These are phyloP conservation scores for Orthosia gothica DNA, from an alignment of 2,888 invertebrate genomes.

Conservation along the genomic window DNA sequence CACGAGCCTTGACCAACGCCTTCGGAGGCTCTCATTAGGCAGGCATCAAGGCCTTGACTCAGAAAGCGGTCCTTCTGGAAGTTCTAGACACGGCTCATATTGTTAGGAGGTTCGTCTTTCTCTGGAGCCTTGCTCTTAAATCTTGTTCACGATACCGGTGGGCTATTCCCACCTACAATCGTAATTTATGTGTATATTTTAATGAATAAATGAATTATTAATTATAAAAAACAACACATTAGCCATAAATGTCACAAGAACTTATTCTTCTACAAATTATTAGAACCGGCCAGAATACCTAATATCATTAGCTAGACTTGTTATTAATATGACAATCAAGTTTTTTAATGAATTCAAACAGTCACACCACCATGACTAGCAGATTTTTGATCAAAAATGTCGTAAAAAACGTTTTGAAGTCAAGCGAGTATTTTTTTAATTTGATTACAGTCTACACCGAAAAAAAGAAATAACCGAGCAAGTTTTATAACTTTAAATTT, in stretches of 20 bases:
- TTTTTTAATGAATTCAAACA: constrained; percentile 15
- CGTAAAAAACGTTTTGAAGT: neutral
- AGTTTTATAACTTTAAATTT: neutral
- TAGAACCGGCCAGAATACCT: constrained; percentile 8
- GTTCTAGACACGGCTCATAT: no score
- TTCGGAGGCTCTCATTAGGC: no score
- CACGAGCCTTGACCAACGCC: no score
- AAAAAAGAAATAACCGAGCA: neutral
- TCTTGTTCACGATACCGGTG: no score
- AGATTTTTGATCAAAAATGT: neutral
- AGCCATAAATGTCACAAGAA: constrained; percentile 27
- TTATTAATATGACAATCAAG: neutral
- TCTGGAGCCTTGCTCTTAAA: no score
- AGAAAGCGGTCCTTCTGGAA: no score
- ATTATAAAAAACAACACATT: constrained; percentile 27
- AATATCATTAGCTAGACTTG: constrained; percentile 10
- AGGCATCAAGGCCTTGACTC: no score
- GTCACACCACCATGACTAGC: neutral
- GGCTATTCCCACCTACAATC: no score
- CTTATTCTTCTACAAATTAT: neutral
- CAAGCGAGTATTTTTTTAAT: neutral
- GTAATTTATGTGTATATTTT: no score
- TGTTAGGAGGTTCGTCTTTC: no score
- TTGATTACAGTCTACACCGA: neutral
- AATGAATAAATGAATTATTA: no score